phyloP scores from a whole-genome alignment of 2,888 invertebrate species.

The Pyrrhosoma nymphula region DNA sequence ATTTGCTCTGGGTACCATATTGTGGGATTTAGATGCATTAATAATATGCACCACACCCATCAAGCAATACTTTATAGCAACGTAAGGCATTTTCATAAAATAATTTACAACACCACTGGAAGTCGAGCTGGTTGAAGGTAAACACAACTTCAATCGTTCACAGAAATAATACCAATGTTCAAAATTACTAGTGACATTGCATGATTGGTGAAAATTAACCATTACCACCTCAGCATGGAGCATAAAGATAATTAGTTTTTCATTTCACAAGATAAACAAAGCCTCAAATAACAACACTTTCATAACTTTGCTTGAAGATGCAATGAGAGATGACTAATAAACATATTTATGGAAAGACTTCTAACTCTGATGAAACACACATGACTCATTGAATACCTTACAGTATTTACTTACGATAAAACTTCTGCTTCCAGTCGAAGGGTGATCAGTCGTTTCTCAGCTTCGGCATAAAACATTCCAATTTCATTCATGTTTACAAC shows the following conservation, averaged over 20 bases:
- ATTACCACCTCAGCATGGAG: neutral
- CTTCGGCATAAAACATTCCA: conserved; percentile 39
- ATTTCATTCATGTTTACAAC: conserved; percentile 60
- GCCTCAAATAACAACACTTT: neutral
- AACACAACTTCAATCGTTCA: neutral
- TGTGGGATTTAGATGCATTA: neutral
- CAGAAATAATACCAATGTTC: neutral
- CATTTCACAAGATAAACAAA: neutral
- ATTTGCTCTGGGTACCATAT: neutral
- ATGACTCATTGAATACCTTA: neutral
- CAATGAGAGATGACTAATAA: neutral
- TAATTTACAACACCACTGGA: neutral
- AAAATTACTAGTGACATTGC: neutral
- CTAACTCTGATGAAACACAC: neutral
- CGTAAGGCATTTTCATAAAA: neutral
- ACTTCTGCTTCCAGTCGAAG: conserved; percentile 53
- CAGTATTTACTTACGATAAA: conserved; percentile 38
- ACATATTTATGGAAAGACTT: neutral
- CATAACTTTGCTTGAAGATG: neutral
- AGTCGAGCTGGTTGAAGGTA: neutral
- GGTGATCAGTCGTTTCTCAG: conserved; percentile 56
- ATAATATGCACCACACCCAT: neutral
- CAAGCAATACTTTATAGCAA: neutral
- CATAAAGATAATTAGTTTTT: neutral
- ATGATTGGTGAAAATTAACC: neutral